Percentiles rank a stretch among this genome's conserved stretches.
Conservation (phyloP, 2,113 vertebrate species). For the Carlito syrichta region DNA sequence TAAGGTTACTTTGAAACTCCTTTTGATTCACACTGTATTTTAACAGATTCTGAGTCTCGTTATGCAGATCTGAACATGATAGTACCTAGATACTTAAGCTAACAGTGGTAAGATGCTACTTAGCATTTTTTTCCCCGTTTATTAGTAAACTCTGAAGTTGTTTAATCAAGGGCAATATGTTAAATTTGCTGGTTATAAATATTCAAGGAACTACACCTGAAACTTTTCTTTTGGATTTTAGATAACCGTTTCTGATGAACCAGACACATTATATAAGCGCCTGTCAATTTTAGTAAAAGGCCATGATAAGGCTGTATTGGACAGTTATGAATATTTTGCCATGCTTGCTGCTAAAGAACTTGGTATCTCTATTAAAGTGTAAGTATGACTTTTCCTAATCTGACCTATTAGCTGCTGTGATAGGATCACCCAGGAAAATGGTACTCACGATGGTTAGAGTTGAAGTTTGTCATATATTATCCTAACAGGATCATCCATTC, state of each 20-base stretch:
- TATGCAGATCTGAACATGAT: background rate
- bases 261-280: slow-evolving; percentile 90
- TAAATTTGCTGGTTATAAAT: slow-evolving; percentile 2
- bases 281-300: slow-evolving; percentile 92
- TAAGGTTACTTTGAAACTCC: background rate
- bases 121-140: background rate
- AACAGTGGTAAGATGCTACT: background rate
- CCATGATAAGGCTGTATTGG: slow-evolving; percentile 92
- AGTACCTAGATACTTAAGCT: background rate
- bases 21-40: background rate
- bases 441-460: background rate
- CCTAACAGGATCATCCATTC: background rate
- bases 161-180: background rate
- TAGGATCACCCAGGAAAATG: background rate
- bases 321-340: slow-evolving; percentile 96
- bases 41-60: background rate
- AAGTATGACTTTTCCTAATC: slow-evolving; percentile 78
- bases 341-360: slow-evolving; percentile 93
- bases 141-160: background rate
- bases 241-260: slow-evolving; percentile 91
- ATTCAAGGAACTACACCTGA: background rate
- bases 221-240: slow-evolving; percentile 75
- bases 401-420: background rate
- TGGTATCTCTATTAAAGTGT: slow-evolving; percentile 90
- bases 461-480: background rate